Base-by-base conservation (phyloP, 1,140 invertebrate genomes). In the Lamellibrachia luymesi region DNA sequence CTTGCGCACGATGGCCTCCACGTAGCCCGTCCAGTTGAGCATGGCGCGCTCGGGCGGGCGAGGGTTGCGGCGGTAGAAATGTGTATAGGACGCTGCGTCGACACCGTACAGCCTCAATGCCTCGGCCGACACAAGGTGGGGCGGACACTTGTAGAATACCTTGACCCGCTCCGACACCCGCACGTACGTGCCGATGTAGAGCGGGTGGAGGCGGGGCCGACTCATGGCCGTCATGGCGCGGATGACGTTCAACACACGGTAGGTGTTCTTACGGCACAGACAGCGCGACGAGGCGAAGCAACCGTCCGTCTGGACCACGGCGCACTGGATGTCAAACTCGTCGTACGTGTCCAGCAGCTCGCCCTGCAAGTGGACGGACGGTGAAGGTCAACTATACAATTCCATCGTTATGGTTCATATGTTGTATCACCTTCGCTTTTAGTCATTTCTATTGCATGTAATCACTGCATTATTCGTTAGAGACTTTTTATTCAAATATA, bases 311-410 rank as follows among this genome's bases (percentile, higher is more conserved):
- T 91, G 90, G 13, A 91, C 90, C 5, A 91, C 50, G 10, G 50
- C 38, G 27, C 50, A 51, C 90, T 91, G 90, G 50, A 91, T 49
- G 49, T 91, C 90, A 91, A 91, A 91, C 90, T 91, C 90, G 50
- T 91, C 90, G 49, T 50, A 50, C 5, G 90, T 50, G 50, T 91
- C 90, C 10, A 50, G 13, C 27, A n/a, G 90, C 17, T 91, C 90
- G 13, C 17, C 25, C 64, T 80, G 64, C 64, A 38, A 38, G 38
- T 38, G 38, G 38, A 38, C 38, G 38, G 38, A 38, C 1, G 38
- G 38, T 38, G 38, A 38, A 38, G 38, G 38, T 38, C 38, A 38
- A 38, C 38, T 38, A 38, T 38, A 38, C 38, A 38, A 38, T 6
- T 56, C 52, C 52, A 8, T 56, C 52, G 52, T 56, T 56, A 56